Evolutionary conservation across 2,113 vertebrate species (phyloP), one percentile per base, ranked within the genome.

Genomic region (Embiotoca jacksoni): DNA sequence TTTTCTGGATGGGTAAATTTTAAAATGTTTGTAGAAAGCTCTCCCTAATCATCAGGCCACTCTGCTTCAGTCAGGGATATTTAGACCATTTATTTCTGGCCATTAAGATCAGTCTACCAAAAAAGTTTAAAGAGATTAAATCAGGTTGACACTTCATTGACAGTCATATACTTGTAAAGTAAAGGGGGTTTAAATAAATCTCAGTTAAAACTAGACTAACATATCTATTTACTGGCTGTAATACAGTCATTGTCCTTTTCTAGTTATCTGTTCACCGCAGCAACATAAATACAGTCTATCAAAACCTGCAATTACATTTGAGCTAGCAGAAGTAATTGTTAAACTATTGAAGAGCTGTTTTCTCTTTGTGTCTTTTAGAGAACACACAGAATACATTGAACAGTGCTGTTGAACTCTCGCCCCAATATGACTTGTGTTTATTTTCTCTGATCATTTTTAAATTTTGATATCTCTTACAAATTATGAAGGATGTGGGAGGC

Each of bases 391-490:
- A 6, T 1, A 7, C 54, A 30, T 1, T 56, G 5, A 23, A 2
- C 50, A 41, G 5, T 5, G 49, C 41, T 41, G 65, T 58, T 80
- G 55, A 71, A 75, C 44, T 63, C 7, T 36, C 39, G 32, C 61
- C 41, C 14, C 1, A 15, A 2, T 37, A 33, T 58, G 55, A 78
- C 60, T 66, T 67, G 6, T 41, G 39, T 80, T 83, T 59, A 62
- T 82, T 81, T 79, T 35, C 31, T 7, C 15, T 2, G 16, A 39
- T 57, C 52, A 50, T 66, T 32, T 78, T 87, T 81, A 80, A 87
- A 72, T 14, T 78, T 81, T 79, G 47, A 83, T 68, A 60, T 5
- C 14, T 31, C 39, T 41, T 9, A 49, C 88, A 15, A 83, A 88
- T 80, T 77, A 88, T 88, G 16, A 56, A 88, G 44, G 11, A 49